A percentile compares a stretch with the other conserved stretches of the same genome.
These are phyloP conservation scores for Nematopogon swammerdamellus DNA, from an alignment of 2,888 invertebrate genomes.

Conservation along the genomic window DNA sequence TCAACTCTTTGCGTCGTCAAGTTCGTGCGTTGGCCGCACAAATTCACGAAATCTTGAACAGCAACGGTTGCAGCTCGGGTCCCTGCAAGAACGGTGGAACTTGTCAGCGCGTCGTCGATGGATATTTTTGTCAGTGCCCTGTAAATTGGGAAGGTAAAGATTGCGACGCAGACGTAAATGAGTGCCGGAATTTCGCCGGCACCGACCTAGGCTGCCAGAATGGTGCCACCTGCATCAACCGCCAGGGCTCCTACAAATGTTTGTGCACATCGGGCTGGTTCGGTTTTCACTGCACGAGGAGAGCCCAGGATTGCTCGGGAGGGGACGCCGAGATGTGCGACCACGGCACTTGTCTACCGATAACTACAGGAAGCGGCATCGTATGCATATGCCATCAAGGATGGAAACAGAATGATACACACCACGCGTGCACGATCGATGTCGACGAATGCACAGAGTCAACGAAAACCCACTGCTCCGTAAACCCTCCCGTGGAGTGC, in stretches of 20 bases:
- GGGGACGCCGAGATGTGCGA: conserved; percentile 80
- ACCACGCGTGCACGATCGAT: conserved; percentile 76
- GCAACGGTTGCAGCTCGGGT: conserved; percentile 65
- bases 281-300: conserved; percentile 79
- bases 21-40: conserved; percentile 36
- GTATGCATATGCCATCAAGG: conserved; percentile 84
- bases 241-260: conserved; percentile 79
- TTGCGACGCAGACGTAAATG: conserved; percentile 83
- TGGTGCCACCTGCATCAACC: conserved; percentile 80
- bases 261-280: conserved; percentile 73
- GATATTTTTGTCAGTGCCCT: conserved; percentile 73
- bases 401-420: conserved; percentile 72
- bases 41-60: conserved; percentile 37
- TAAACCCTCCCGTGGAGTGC: conserved; percentile 78
- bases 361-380: conserved; percentile 61
- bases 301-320: conserved; percentile 69
- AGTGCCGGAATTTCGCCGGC: conserved; percentile 75
- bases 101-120: conserved; percentile 69
- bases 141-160: conserved; percentile 65
- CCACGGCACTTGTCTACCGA: conserved; percentile 78
- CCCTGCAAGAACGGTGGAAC: conserved; percentile 84
- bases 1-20: conserved; percentile 30
- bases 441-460: conserved; percentile 80
- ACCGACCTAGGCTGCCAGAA: conserved; percentile 93
- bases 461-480: conserved; percentile 70